These are phyloP conservation scores for Glaucopsyche alexis DNA, from an alignment of 2,888 invertebrate species.

Conservation along the genomic window DNA sequence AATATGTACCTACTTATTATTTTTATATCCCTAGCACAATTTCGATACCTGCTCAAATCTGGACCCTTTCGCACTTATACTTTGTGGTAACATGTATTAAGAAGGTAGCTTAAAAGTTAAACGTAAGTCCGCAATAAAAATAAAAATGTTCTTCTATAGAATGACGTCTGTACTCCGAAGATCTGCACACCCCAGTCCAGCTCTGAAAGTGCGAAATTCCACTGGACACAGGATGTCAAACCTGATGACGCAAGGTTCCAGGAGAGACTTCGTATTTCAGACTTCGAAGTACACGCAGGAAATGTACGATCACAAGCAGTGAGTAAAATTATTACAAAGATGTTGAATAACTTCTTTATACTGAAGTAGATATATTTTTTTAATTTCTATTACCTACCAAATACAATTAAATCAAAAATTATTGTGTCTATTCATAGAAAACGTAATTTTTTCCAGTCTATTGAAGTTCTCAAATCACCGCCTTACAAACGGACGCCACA, in stretches of 20 bases:
- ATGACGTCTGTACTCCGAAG: neutral
- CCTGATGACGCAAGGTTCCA: neutral
- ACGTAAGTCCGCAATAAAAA: neutral
- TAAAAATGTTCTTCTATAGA: neutral
- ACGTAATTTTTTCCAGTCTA: neutral
- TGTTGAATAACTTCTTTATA: too few relatives aligned
- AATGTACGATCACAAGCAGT: neutral
- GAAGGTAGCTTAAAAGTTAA: too few relatives aligned
- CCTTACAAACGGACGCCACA: neutral
- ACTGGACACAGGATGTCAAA: neutral
- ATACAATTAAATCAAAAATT: too few relatives aligned
- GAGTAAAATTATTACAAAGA: neutral
- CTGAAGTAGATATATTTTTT: too few relatives aligned
- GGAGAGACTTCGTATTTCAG: neutral
- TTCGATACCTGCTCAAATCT: neutral
- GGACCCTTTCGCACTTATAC: too few relatives aligned
- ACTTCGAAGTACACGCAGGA: conserved; percentile 5
- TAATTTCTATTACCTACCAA: too few relatives aligned
- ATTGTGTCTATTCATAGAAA: neutral
- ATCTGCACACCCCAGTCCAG: conserved; percentile 4
- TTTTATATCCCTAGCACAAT: neutral
- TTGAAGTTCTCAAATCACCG: conserved; percentile 5
- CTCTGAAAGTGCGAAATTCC: neutral
- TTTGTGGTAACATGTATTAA: too few relatives aligned
- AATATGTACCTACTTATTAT: neutral